These are phyloP conservation scores for Pluvianellus socialis DNA, from an alignment of 2,113 vertebrate genomes.

Conservation along the genomic window DNA sequence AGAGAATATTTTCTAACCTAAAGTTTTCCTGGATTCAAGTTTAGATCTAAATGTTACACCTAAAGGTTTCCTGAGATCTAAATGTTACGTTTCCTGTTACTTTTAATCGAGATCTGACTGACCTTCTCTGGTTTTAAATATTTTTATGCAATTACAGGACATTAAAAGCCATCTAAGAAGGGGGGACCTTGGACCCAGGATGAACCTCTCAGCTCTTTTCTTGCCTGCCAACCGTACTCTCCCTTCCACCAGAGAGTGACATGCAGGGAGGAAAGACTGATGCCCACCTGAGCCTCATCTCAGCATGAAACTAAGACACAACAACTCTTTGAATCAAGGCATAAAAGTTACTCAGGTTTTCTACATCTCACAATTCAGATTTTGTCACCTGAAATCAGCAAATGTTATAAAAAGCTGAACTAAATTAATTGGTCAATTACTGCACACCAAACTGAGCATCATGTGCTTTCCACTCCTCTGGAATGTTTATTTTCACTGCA, in stretches of 20 bases:
- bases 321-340: not conserved
- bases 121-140: not conserved
- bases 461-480: not conserved
- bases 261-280: not conserved
- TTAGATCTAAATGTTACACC: not conserved
- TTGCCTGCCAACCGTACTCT: too few relatives aligned
- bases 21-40: not conserved
- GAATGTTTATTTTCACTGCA: not conserved
- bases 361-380: not conserved
- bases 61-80: not conserved
- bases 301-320: not conserved
- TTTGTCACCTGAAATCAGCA: accelerated
- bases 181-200: not conserved
- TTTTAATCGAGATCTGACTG: not conserved
- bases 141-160: not conserved
- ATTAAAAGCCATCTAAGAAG: not conserved
- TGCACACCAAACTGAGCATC: not conserved
- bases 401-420: not conserved
- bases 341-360: not conserved
- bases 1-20: not conserved
- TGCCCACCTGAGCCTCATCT: not conserved
- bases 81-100: not conserved
- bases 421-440: not conserved
- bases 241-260: not conserved
- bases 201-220: not conserved